A percentile compares a stretch with the other conserved stretches of the same genome.
Conservation (phyloP, 2,113 vertebrate genomes). For the Platysternon megacephalum region DNA sequence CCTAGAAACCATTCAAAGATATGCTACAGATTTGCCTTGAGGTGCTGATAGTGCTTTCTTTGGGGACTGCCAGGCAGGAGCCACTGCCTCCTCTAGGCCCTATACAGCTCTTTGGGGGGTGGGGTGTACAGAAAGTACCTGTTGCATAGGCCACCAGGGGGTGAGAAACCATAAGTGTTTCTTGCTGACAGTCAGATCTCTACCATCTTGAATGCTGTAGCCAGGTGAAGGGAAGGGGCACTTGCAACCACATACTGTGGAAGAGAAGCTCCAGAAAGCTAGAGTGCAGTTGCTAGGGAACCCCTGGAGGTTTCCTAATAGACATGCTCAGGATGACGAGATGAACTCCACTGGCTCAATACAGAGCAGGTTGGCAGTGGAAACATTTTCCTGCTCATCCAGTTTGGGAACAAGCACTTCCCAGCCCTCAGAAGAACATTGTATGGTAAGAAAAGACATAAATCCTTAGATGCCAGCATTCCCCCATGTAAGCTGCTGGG, state of each 20-base stretch:
- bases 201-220: constrained; percentile 1
- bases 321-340: neutral
- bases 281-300: neutral
- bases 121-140: neutral
- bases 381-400: neutral
- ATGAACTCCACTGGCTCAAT: neutral
- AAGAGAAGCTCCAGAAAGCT: neutral
- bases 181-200: constrained; percentile 38
- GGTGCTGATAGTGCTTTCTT: neutral
- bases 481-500: neutral
- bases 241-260: neutral
- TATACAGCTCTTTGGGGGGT: neutral
- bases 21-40: no score
- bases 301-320: neutral
- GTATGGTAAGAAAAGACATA: neutral
- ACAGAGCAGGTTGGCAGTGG: fast-evolving
- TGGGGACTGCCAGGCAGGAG: neutral
- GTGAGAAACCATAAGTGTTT: neutral
- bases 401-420: neutral
- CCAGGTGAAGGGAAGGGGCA: neutral
- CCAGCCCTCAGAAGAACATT: neutral
- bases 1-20: neutral
- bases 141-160: neutral
- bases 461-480: neutral
- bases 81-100: neutral